phyloP scores from a whole-genome alignment of 2,113 vertebrate genomes.

The Perca fluviatilis region DNA sequence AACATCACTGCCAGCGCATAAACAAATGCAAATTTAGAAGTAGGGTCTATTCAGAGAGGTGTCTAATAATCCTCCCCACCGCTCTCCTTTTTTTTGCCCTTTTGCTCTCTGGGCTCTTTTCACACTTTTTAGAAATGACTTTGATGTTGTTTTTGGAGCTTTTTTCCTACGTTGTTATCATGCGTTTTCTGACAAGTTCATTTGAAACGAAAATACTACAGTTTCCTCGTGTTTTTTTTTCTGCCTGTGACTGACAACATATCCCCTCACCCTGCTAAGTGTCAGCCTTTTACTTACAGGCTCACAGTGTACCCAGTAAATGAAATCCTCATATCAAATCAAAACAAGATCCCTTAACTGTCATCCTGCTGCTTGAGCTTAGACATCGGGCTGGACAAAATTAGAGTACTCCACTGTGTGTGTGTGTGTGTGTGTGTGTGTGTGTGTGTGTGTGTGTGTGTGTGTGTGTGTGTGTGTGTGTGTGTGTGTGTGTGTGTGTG shows the following conservation, averaged over 20 bases:
- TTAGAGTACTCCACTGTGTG: conserved; percentile 17
- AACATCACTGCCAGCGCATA: conserved; percentile 81
- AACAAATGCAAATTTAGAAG: conserved; percentile 85
- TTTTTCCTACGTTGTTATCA: conserved; percentile 52
- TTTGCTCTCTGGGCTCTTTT: conserved; percentile 60
- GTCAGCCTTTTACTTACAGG: conserved; percentile 38
- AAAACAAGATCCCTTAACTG: conserved; percentile 32
- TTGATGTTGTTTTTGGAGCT: conserved; percentile 89
- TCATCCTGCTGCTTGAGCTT: conserved; percentile 29
- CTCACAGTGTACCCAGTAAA: conserved; percentile 42
- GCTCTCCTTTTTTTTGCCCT: conserved; percentile 5
- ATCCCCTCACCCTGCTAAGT: conserved; percentile 37
- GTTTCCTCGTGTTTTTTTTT: conserved; percentile 25
- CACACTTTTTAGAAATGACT: conserved; percentile 77
- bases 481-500: conserved; percentile 17
- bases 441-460: conserved; percentile 5
- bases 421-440: conserved; percentile 15
- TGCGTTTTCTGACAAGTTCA: conserved; percentile 56
- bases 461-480: conserved; percentile 3
- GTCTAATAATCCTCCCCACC: conserved; percentile 80
- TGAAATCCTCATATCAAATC: conserved; percentile 58
- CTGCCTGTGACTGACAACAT: conserved; percentile 18
- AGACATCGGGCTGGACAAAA: conserved; percentile 31
- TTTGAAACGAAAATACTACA: conserved; percentile 50
- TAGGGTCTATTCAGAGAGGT: conserved; percentile 65